Evolutionary conservation across 2,888 invertebrate species (phyloP).

Genomic region (Phlogophora meticulosa): DNA sequence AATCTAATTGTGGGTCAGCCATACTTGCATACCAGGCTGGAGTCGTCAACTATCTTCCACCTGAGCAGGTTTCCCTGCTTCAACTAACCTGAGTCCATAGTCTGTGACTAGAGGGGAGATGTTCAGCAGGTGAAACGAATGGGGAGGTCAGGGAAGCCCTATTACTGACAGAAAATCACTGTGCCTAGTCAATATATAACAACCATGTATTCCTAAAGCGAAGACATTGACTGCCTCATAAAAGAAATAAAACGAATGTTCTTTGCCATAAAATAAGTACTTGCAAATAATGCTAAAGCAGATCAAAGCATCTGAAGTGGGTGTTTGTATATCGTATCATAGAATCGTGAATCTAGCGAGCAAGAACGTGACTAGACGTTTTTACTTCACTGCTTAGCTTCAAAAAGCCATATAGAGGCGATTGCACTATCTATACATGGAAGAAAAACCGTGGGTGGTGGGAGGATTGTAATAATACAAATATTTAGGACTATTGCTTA

Average conservation of each 20-base stretch:
- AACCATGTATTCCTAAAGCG: background rate
- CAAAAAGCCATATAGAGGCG: constrained; percentile 28
- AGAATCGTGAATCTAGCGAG: constrained; percentile 47
- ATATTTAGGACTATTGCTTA: constrained; percentile 16
- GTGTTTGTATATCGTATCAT: constrained; percentile 50
- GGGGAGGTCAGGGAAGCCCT: no score
- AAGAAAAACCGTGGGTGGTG: constrained; percentile 1
- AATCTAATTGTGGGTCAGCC: no score
- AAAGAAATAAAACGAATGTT: constrained; percentile 28
- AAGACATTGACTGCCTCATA: constrained; percentile 15
- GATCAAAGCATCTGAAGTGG: constrained; percentile 36
- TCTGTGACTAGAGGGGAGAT: no score
- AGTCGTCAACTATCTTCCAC: no score
- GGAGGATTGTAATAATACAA: constrained; percentile 5
- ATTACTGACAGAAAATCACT: background rate
- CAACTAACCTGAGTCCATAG: no score
- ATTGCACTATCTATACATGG: constrained; percentile 20
- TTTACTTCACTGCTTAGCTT: constrained; percentile 38
- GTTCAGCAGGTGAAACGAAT: no score
- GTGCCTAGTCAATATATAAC: background rate
- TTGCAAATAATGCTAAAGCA: constrained; percentile 25
- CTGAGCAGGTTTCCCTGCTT: no score
- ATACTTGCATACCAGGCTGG: no score
- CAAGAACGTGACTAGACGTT: constrained; percentile 52
- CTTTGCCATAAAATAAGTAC: constrained; percentile 23